These are phyloP conservation scores for Eurytoma californica DNA, from an alignment of 2,888 invertebrate genomes.

Conservation along the genomic window DNA sequence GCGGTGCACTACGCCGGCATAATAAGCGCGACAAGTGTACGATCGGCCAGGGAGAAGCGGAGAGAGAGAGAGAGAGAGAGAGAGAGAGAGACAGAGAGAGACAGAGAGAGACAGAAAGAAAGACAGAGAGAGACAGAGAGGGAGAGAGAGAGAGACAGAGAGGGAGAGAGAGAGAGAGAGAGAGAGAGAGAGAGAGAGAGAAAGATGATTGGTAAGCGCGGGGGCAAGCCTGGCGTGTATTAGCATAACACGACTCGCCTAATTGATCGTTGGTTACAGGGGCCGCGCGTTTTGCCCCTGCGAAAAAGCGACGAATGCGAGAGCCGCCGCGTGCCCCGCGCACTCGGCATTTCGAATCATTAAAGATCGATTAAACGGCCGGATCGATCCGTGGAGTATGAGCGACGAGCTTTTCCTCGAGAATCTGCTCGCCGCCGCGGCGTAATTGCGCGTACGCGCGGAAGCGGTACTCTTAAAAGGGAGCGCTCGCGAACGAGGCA, in stretches of 20 bases:
- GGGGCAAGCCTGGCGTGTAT: constrained; percentile 52
- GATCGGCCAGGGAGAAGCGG: neutral
- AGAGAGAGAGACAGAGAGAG: constrained; percentile 16
- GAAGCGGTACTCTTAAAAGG: too few species aligned
- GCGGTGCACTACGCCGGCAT: neutral
- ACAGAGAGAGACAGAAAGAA: constrained; percentile 34
- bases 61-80: neutral
- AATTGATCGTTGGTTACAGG: constrained; percentile 60
- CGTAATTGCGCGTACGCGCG: too few species aligned
- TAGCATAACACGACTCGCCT: constrained; percentile 67
- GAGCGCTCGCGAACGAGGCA: too few species aligned
- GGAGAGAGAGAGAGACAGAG: neutral
- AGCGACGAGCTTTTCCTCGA: too few species aligned
- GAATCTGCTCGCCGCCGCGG: too few species aligned
- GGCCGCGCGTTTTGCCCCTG: neutral
- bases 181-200: neutral
- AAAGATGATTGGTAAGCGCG: constrained; percentile 43
- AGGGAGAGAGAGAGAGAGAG: neutral
- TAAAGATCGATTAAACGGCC: constrained; percentile 51
- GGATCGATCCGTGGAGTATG: too few species aligned
- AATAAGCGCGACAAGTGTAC: constrained; percentile 24
- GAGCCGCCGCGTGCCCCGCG: constrained; percentile 26
- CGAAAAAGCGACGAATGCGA: neutral
- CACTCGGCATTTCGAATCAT: constrained; percentile 25
- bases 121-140: too few species aligned